phyloP scores from a whole-genome alignment of 2,888 invertebrate genomes.

The Rhamnusium bicolor region DNA sequence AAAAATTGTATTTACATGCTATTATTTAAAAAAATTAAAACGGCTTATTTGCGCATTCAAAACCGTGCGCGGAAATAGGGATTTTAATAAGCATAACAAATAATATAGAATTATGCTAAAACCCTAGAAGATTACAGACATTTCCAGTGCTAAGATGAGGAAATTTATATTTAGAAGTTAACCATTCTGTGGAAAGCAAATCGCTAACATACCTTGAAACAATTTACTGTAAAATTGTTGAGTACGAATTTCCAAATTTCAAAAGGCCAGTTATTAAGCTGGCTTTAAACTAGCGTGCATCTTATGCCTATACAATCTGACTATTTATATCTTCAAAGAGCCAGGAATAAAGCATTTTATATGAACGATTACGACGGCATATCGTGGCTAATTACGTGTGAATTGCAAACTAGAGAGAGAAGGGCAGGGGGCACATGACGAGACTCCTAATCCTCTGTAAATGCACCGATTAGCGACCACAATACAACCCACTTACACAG shows the following conservation, averaged over 20 bases:
- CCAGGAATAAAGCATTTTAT: constrained; percentile 60
- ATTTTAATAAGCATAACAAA: not conserved
- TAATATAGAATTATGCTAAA: not conserved
- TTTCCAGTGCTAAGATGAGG: not conserved
- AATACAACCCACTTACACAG: constrained; percentile 39
- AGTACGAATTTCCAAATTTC: constrained; percentile 10
- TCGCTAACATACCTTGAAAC: not conserved
- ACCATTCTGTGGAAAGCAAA: not conserved
- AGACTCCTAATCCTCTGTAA: constrained; percentile 47
- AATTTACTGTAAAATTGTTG: constrained; percentile 39
- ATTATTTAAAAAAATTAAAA: not conserved
- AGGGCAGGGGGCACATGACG: constrained; percentile 28
- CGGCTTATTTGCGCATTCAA: not conserved
- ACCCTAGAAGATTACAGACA: not conserved
- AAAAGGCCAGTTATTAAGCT: constrained; percentile 13
- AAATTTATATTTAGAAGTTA: not conserved
- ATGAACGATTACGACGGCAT: constrained; percentile 64
- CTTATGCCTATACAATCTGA: not conserved
- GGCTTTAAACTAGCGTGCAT: constrained; percentile 6
- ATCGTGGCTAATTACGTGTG: constrained; percentile 62
- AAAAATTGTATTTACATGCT: not conserved
- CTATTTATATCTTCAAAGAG: constrained; percentile 66
- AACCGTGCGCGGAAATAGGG: not conserved
- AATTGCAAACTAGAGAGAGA: constrained; percentile 52
- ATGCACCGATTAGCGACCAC: constrained; percentile 48